Evolutionary conservation across 2,888 invertebrate species (phyloP).

Genomic region (Rhagonycha fulva): DNA sequence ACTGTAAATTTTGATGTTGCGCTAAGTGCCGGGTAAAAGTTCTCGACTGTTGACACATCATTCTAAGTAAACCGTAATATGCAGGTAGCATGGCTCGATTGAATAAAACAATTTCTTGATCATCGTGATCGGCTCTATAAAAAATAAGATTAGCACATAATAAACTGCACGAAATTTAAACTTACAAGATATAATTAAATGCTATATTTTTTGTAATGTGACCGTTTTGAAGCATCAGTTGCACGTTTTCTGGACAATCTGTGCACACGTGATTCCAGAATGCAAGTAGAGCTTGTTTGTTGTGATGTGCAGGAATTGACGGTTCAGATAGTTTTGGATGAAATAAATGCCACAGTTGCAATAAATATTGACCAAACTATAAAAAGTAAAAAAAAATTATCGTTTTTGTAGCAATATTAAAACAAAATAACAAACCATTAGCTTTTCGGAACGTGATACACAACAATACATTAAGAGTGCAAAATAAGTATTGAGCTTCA

Average conservation of each 20-base stretch:
- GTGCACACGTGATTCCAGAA: constrained; percentile 94
- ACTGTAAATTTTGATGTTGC: constrained; percentile 92
- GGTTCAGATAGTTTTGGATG: constrained; percentile 94
- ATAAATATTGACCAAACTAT: constrained; percentile 90
- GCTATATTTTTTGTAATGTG: constrained; percentile 93
- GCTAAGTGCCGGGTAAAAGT: constrained; percentile 85
- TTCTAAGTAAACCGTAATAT: constrained; percentile 84
- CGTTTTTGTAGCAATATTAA: neutral
- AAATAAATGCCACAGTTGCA: constrained; percentile 91
- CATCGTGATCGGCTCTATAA: constrained; percentile 90
- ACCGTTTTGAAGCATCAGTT: constrained; percentile 83
- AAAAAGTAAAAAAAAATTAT: constrained; percentile 44
- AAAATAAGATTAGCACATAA: constrained; percentile 4
- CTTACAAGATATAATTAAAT: constrained; percentile 94
- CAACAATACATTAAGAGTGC: constrained; percentile 91
- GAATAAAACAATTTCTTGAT: constrained; percentile 92
- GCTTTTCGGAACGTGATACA: constrained; percentile 86
- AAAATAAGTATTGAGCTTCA: constrained; percentile 91
- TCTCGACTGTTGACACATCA: constrained; percentile 89
- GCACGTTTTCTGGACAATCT: constrained; percentile 92
- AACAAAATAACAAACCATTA: constrained; percentile 71
- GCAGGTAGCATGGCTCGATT: constrained; percentile 94
- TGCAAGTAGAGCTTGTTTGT: constrained; percentile 88
- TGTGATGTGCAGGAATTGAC: constrained; percentile 92
- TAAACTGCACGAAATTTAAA: constrained; percentile 35